Base-by-base conservation (phyloP, 2,113 vertebrate species). In the Haliaeetus leucogaster region DNA sequence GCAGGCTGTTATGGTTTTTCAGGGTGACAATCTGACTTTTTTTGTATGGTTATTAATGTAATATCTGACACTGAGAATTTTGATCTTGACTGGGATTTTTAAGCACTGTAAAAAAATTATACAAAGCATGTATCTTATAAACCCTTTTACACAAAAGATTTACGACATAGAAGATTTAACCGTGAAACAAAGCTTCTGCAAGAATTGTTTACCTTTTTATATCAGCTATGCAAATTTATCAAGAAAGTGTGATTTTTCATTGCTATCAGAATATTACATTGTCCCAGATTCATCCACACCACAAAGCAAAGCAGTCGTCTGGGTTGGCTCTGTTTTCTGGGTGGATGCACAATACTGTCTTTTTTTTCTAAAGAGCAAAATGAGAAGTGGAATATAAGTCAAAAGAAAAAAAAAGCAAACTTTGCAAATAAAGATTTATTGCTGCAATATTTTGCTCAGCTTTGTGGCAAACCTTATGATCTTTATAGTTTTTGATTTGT, bases 361-460 rank as follows among this genome's bases (percentile, higher is more conserved):
- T n/a, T 47, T 87, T 58, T 56, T 27, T 45, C 8, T 52, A 27
- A n/a, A 82, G 32, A 93, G 3, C 13, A 90, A 84, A 74, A 82
- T 42, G 19, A 76, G 76, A 88, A 96, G 9, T 52, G 11, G 26
- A 95, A 95, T 90, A 86, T 55, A 34, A 91, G 17, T 73, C 32
- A 84, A 95, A 90, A 40, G 19, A 11, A 21, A 72, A 58, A 36
- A 55, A 29, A 42, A 26, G 30, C 25, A 58, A 80, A 77, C 13
- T 91, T 84, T 68, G 10, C 59, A 90, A 86, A 45, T 67, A 56
- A 74, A 91, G 47, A 84, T 91, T 94, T 97, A 94, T 84, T 91
- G 56, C 45, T 80, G 5, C 36, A 85, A 50, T 80, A 65, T 88
- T 65, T 58, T 62, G 7, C 38, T 52, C 25, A 79, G 11, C 55